Conservation (phyloP, 2,888 invertebrate species). For the Catotricha subobsoleta region DNA sequence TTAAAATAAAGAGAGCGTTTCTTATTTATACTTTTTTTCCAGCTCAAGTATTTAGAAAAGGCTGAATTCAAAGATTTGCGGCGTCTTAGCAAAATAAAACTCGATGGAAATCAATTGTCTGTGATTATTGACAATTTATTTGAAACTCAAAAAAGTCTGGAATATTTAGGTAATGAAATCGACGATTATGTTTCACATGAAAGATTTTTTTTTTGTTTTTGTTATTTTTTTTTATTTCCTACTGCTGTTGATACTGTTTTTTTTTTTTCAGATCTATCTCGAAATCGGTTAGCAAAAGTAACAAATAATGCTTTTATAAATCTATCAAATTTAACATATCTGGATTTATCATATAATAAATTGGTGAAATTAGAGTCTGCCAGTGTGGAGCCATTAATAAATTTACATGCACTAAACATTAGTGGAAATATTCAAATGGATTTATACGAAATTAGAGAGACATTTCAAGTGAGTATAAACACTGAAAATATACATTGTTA, state of each 20-base stretch:
- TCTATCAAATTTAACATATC: slow-evolving; percentile 43
- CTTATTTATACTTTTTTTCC: slow-evolving; percentile 5
- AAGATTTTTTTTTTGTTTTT: too few relatives aligned
- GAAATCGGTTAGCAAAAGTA: slow-evolving; percentile 56
- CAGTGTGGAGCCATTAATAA: slow-evolving; percentile 24
- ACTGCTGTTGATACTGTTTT: too few relatives aligned
- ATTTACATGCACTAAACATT: slow-evolving; percentile 44
- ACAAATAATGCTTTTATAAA: slow-evolving; percentile 57
- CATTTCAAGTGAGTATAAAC: slow-evolving; percentile 23
- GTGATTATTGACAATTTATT: slow-evolving; percentile 57
- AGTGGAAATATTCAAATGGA: slow-evolving; percentile 42
- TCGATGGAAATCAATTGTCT: slow-evolving; percentile 62
- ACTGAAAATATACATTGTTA: background rate
- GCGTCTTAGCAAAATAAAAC: slow-evolving; percentile 40
- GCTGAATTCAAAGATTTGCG: slow-evolving; percentile 55
- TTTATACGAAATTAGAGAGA: slow-evolving; percentile 25
- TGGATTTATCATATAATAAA: slow-evolving; percentile 63
- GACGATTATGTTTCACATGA: too few relatives aligned
- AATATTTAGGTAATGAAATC: slow-evolving; percentile 24
- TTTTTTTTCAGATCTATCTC: slow-evolving; percentile 34
- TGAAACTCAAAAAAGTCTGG: slow-evolving; percentile 26
- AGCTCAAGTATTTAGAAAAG: slow-evolving; percentile 51
- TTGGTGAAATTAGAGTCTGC: slow-evolving; percentile 48
- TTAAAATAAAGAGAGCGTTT: too few relatives aligned
- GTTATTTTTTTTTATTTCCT: too few relatives aligned